Evolutionary conservation across 2,113 vertebrate species (phyloP), one percentile per base, ranked within the genome.

Genomic region (Oxyura jamaicensis): DNA sequence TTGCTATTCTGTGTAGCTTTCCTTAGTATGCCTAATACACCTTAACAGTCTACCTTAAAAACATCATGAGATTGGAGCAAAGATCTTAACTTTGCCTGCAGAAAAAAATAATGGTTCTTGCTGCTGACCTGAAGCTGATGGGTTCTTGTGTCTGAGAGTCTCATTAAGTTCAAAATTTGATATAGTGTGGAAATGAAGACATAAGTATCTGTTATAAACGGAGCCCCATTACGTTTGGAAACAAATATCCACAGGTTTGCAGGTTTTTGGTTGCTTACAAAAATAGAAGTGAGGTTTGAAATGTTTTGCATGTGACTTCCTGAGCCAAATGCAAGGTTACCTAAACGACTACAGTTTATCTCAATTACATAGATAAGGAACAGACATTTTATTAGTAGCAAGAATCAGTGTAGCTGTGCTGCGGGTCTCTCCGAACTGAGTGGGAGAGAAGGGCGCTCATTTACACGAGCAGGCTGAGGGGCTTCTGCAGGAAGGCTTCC

Each of bases 41-140:
- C n/a, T 91, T 72, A 93, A 74, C n/a, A 80, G 56, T 65, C 65
- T 90, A 33, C 36, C 65, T 95, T 90, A 88, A 94, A 91, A 78
- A 46, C 14, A 67, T 90, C 31, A n/a, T 12, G 22, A 74, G 36
- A 73, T 26, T 69, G 55, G 44, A 88, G 59, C 59, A 77, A 73
- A 25, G 36, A 86, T 67, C 56, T 88, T 82, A 91, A 94, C 63
- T 73, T 73, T 29, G 9, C 20, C 55, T 52, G 55, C 21, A 90
- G 67, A 90, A 76, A 62, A 80, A 83, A 46, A 25, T 16, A 42
- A 19, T 19, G 13, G 11, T 23, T 83, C 76, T 91, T 80, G 52
- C 68, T 63, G 55, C 46, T 86, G 78, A 90, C 42, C 55, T 88
- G 44, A 41, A 76, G 59, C 28, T 33, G 76, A 72, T 26, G 5